Conservation (phyloP, 2,888 invertebrate species). For the Liposcelis brunnea region DNA sequence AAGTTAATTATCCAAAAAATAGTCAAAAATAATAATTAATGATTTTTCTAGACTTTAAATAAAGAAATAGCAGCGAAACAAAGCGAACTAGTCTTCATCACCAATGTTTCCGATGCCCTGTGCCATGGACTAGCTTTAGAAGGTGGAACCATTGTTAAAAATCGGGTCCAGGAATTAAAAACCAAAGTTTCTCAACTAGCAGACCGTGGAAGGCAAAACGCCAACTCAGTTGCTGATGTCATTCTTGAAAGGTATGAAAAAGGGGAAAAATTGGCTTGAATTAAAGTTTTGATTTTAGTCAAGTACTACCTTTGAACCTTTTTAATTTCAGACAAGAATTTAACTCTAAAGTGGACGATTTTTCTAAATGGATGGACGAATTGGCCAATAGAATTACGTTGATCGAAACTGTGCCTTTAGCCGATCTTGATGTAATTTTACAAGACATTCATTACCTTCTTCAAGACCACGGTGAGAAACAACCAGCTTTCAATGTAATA, state of each 20-base stretch:
- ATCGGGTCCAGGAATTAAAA: conserved; percentile 56
- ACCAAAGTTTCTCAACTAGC: conserved; percentile 53
- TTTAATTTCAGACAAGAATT: conserved; percentile 56
- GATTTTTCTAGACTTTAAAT: conserved; percentile 28
- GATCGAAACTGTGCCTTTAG: conserved; percentile 63
- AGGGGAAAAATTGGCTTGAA: not conserved
- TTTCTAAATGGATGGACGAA: conserved; percentile 58
- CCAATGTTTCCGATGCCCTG: conserved; percentile 63
- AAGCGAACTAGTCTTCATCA: conserved; percentile 60
- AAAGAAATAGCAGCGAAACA: conserved; percentile 76
- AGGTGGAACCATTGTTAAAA: conserved; percentile 52
- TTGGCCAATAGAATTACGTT: conserved; percentile 42
- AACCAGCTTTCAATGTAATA: conserved; percentile 56
- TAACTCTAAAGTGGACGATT: conserved; percentile 56
- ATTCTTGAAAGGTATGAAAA: conserved; percentile 39
- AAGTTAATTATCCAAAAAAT: not conserved
- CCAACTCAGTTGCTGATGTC: conserved; percentile 65
- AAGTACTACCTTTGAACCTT: not conserved
- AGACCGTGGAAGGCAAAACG: conserved; percentile 54
- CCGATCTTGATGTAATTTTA: conserved; percentile 60
- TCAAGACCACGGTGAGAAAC: conserved; percentile 73
- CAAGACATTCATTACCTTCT: conserved; percentile 62
- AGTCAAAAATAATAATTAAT: conserved; percentile 1
- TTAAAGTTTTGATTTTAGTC: not conserved
- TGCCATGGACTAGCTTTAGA: conserved; percentile 61